These are phyloP conservation scores for Sesamia inferens DNA, from an alignment of 2,888 invertebrate species.

Conservation along the genomic window DNA sequence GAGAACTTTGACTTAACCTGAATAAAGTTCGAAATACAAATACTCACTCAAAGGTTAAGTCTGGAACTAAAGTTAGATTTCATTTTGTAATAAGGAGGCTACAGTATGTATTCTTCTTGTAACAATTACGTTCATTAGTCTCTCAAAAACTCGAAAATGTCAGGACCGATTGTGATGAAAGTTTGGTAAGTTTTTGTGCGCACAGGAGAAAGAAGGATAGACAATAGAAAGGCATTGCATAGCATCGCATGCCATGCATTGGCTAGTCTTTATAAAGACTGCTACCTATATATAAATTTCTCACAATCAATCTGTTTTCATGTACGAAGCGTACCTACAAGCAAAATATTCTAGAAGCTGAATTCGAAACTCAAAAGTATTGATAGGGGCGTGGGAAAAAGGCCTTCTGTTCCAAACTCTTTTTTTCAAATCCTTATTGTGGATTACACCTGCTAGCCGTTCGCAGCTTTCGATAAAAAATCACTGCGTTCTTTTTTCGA, in stretches of 20 bases:
- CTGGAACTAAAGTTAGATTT: too few relatives aligned
- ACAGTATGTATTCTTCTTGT: too few relatives aligned
- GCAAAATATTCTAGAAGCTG: slow-evolving; percentile 60
- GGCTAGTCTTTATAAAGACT: not conserved
- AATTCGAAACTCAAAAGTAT: slow-evolving; percentile 81
- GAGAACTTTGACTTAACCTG: too few relatives aligned
- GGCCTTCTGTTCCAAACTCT: slow-evolving; percentile 87
- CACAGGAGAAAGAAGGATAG: too few relatives aligned
- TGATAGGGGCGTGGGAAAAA: slow-evolving; percentile 88
- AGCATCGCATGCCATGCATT: too few relatives aligned
- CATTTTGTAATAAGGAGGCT: too few relatives aligned
- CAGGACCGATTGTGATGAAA: not conserved
- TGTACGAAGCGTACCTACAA: slow-evolving; percentile 1
- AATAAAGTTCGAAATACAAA: too few relatives aligned
- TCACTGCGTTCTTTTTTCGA: slow-evolving; percentile 84
- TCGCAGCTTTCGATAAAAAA: slow-evolving; percentile 89
- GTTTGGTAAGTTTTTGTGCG: not conserved
- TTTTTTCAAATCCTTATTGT: slow-evolving; percentile 88
- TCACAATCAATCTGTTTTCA: not conserved
- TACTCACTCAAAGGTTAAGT: too few relatives aligned
- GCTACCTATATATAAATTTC: not conserved
- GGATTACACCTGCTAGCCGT: slow-evolving; percentile 89
- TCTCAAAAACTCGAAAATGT: not conserved
- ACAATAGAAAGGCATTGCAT: not conserved
- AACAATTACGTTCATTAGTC: not conserved